Conservation (phyloP, 1,140 invertebrate genomes). For the Meloidogyne floridensis region DNA sequence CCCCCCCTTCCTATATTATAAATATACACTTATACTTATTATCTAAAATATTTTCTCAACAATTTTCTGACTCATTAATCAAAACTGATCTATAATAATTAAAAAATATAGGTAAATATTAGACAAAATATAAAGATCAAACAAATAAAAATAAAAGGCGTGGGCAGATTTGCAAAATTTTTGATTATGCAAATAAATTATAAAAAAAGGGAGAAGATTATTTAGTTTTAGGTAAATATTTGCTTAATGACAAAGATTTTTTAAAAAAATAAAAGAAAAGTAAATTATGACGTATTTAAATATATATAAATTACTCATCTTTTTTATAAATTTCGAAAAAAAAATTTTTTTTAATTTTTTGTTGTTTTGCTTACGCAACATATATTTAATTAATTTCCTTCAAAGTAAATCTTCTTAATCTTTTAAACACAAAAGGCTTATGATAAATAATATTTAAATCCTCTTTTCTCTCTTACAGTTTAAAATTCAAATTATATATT, state of each 20-base stretch:
- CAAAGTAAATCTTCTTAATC: too few species aligned
- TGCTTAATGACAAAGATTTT: constrained; percentile 9
- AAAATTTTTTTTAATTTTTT: too few species aligned
- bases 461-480: too few species aligned
- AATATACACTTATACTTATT: too few species aligned
- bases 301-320: background rate
- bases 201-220: background rate
- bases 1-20: background rate
- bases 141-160: background rate
- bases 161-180: background rate
- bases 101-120: background rate
- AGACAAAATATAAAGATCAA: background rate
- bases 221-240: constrained; percentile 5
- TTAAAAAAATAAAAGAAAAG: background rate
- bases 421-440: too few species aligned
- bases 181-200: background rate
- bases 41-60: background rate
- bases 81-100: too few species aligned
- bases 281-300: background rate
- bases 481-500: too few species aligned
- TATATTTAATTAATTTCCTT: too few species aligned
- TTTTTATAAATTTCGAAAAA: background rate
- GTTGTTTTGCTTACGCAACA: too few species aligned
- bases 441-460: too few species aligned
- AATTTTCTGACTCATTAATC: constrained; percentile 3